Evolutionary conservation across 2,113 vertebrate genomes (phyloP).

Genomic region (Rhynchomys soricoides): DNA sequence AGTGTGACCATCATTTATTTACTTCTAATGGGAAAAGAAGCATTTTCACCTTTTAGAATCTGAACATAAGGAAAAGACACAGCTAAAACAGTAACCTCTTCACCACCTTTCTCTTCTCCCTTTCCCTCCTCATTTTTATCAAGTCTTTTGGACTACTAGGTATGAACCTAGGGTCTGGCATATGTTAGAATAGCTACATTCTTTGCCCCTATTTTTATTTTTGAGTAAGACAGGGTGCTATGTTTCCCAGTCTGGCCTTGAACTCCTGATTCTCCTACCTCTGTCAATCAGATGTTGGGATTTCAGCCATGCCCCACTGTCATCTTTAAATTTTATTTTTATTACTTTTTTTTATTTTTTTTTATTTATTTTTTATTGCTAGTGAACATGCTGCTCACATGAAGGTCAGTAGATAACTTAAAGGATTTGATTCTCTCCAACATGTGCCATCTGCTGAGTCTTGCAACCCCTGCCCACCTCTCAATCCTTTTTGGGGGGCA

Average conservation of each 20-base stretch:
- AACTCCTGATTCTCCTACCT: not conserved
- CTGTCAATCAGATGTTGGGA: not conserved
- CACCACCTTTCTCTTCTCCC: not conserved
- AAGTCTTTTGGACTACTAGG: not conserved
- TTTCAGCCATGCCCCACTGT: not conserved
- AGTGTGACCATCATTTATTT: not conserved
- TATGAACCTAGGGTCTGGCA: not conserved
- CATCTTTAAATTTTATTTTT: not conserved
- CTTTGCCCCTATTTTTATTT: not conserved
- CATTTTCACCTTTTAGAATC: constrained; percentile 33
- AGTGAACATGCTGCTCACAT: not conserved
- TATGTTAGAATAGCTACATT: not conserved
- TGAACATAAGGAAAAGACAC: not conserved
- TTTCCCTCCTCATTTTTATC: not conserved
- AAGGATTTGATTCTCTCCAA: not conserved
- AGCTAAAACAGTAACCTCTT: not conserved
- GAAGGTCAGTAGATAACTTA: not conserved
- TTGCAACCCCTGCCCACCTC: not conserved
- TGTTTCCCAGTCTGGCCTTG: not conserved
- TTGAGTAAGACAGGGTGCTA: not conserved
- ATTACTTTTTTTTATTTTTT: not conserved
- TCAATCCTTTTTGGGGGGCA: not conserved
- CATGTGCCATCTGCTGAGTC: not conserved
- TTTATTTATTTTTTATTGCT: not conserved
- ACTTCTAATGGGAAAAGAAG: not conserved